phyloP scores from a whole-genome alignment of 1,140 invertebrate genomes.

The Diorhabda sublineata region DNA sequence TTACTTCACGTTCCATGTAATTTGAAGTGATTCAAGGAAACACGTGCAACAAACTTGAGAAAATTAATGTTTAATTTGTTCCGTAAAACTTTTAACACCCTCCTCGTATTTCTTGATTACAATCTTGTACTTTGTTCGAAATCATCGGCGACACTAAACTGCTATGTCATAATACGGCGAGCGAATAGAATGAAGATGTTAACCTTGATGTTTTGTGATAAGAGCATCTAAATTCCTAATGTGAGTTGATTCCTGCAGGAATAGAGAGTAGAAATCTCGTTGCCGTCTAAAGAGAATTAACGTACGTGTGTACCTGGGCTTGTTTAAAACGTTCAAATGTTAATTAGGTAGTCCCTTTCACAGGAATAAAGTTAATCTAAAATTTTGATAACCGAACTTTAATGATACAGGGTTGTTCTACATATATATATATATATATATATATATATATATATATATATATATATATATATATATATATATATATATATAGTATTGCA shows the following conservation, averaged over 20 bases:
- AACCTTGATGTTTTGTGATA: neutral
- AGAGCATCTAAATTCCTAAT: slow-evolving; percentile 2
- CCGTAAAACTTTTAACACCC: neutral
- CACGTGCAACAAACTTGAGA: neutral
- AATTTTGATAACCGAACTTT: neutral
- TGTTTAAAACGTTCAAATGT: neutral
- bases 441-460: too few relatives aligned
- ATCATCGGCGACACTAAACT: neutral
- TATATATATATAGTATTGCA: too few relatives aligned
- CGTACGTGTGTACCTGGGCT: neutral
- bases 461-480: too few relatives aligned
- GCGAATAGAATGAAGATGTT: slow-evolving; percentile 2
- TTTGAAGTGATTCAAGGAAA: neutral
- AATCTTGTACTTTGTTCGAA: neutral
- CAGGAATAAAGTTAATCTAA: neutral
- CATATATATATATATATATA: too few relatives aligned
- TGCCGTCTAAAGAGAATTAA: neutral
- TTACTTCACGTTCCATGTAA: neutral
- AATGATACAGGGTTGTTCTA: neutral
- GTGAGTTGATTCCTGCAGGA: slow-evolving; percentile 1
- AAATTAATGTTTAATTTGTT: slow-evolving; percentile 1
- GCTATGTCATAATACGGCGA: slow-evolving; percentile 1
- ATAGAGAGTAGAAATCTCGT: neutral
- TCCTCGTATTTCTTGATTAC: slow-evolving; percentile 2
- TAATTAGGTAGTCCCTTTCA: neutral